Conservation (phyloP, 37 sponge, comb jelly and placozoan genomes). For the Eunapius fragilis region DNA sequence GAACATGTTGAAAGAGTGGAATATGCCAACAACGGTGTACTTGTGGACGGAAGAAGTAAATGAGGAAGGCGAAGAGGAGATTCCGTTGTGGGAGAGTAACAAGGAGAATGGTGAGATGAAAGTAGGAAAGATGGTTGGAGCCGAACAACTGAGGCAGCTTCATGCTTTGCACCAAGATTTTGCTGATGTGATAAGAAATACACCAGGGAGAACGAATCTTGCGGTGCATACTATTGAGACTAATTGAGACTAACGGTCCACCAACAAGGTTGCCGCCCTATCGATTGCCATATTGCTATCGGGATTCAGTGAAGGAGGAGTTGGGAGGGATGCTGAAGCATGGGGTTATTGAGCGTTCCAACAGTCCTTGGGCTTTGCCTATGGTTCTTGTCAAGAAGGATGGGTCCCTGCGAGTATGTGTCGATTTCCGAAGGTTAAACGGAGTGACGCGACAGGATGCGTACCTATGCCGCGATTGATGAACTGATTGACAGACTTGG, state of each 20-base stretch:
- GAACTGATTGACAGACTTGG: constrained; percentile 44
- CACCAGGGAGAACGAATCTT: constrained; percentile 16
- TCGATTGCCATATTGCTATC: constrained; percentile 18
- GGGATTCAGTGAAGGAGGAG: constrained; percentile 19
- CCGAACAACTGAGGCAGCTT: constrained; percentile 6
- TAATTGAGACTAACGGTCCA: constrained; percentile 3
- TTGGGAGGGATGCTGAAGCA: constrained; percentile 31
- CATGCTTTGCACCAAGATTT: not conserved
- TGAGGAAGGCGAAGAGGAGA: not conserved
- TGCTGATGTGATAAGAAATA: not conserved
- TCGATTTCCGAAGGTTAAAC: constrained; percentile 57
- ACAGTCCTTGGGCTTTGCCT: too few relatives aligned
- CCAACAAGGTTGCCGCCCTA: constrained; percentile 17
- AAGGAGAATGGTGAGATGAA: not conserved
- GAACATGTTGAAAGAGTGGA: constrained; percentile 40
- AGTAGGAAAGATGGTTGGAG: not conserved
- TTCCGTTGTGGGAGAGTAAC: not conserved
- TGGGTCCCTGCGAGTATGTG: constrained; percentile 26
- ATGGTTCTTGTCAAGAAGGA: constrained; percentile 46
- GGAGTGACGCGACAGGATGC: constrained; percentile 26
- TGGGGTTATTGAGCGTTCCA: constrained; percentile 28
- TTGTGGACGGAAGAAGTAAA: not conserved
- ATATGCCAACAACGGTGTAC: not conserved
- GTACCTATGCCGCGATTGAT: constrained; percentile 53
- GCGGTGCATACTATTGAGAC: constrained; percentile 13